Percentiles rank a stretch among this genome's conserved stretches.
These are phyloP conservation scores for Linurgus olivaceus DNA, from an alignment of 2,797 vertebrate genomes.

Conservation along the genomic window DNA sequence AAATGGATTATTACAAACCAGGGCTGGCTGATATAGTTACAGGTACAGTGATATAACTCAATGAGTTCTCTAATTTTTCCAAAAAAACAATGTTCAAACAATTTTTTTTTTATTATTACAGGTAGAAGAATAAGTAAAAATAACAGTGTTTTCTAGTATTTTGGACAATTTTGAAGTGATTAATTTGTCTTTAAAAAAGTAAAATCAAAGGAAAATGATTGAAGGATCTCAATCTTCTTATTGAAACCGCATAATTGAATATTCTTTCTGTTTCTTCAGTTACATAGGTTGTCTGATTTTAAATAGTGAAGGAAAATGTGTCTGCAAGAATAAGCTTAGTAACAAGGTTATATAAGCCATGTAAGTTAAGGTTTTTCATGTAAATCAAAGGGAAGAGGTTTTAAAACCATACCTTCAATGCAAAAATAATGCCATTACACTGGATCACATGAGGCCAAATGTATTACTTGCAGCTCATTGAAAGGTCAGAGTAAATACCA, in stretches of 20 bases:
- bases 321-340: not conserved
- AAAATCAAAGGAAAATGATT: not conserved
- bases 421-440: not conserved
- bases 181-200: not conserved
- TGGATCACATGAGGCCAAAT: not conserved
- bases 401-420: not conserved
- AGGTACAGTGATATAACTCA: not conserved
- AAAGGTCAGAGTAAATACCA: not conserved
- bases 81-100: not conserved
- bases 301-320: not conserved
- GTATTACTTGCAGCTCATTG: not conserved
- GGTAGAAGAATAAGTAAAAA: not conserved
- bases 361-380: not conserved
- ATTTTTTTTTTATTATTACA: not conserved
- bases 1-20: not conserved
- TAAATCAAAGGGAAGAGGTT: not conserved
- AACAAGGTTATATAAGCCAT: not conserved
- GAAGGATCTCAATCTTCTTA: not conserved
- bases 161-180: not conserved
- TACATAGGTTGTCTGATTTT: not conserved
- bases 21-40: not conserved
- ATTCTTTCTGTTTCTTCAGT: not conserved
- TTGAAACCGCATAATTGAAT: not conserved
- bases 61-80: not conserved
- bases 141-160: not conserved